Percentiles rank a stretch among this genome's conserved stretches.
These are phyloP conservation scores for Hormaphis cornu DNA, from an alignment of 1,140 invertebrate genomes.

Conservation along the genomic window DNA sequence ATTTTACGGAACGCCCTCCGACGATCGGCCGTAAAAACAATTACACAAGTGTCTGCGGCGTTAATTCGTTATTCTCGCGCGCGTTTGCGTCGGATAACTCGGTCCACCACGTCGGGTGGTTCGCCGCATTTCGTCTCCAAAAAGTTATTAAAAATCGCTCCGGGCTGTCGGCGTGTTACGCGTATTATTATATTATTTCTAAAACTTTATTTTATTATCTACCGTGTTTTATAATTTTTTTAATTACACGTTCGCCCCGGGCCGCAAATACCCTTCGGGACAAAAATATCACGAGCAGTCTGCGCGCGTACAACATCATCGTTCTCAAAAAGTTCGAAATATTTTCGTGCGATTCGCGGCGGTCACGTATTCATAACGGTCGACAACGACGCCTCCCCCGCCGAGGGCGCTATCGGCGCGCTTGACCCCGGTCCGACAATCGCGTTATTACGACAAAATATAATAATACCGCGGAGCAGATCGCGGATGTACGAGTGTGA, in stretches of 20 bases:
- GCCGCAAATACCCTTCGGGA: neutral
- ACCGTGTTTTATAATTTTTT: neutral
- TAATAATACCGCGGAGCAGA: neutral
- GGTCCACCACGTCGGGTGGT: no score
- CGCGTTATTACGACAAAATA: constrained; percentile 2
- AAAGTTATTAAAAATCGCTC: no score
- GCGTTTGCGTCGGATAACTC: no score
- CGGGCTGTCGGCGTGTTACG: no score
- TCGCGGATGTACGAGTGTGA: neutral
- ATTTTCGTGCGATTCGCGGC: neutral
- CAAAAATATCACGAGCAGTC: neutral
- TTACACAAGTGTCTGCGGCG: no score
- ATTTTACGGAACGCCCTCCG: no score
- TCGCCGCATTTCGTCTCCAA: no score
- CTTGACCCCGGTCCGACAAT: constrained; percentile 20
- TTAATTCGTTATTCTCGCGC: no score
- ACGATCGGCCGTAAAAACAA: no score
- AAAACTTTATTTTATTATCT: no score
- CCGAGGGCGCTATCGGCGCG: neutral
- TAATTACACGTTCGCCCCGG: neutral
- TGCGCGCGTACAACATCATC: neutral
- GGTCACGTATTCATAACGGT: constrained; percentile 3
- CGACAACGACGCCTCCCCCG: neutral
- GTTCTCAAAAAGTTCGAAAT: neutral
- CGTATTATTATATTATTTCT: no score